Evolutionary conservation across 2,888 invertebrate species (phyloP), one percentile per base, ranked within the genome.

Genomic region (Alviniconcha strummeri): DNA sequence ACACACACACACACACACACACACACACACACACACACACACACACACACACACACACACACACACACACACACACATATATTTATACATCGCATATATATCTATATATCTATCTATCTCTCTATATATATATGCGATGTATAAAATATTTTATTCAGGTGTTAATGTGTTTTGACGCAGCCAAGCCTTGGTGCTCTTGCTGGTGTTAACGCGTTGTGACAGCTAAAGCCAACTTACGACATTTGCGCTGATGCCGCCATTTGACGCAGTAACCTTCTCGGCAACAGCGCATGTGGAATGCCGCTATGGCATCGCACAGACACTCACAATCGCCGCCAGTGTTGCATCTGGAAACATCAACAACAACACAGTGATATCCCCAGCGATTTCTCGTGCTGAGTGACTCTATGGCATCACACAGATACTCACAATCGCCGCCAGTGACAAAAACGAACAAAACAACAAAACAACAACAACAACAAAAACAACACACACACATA

Each of bases 261-360:
- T 96, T 95, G 80, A 97, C 95, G 5, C 95, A 95, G 76, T 80
- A 82, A 19, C 97, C 96, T 2, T 97, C 97, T 2, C 94, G 94
- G 19, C 60, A 60, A 90, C 98, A 98, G 84, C 96, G 96, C 89
- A 97, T 96, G 69, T 97, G 97, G 93, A 98, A 98, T 4, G 97
- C 96, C 0, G 97, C 96, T 55, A 98, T 94, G 13, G 97, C 97
- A 0, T 97, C 96, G 93, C 98, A 98, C 1, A 98, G 94, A 93
- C 98, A 98, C 88, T 96, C 96, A 93, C 97, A 97, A 90, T 98
- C 98, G 0, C 96, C 98, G 71, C 98, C 98, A 91, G 96, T 95
- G 94, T 97, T 97, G 92, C 98, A 98, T n/a, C 96, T 97, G 85
- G 5, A 84, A 8, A 60, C 60, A 60, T 1, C 36, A 36, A 36